Conservation (phyloP, 1,140 invertebrate species). For the Cylas formicarius region DNA sequence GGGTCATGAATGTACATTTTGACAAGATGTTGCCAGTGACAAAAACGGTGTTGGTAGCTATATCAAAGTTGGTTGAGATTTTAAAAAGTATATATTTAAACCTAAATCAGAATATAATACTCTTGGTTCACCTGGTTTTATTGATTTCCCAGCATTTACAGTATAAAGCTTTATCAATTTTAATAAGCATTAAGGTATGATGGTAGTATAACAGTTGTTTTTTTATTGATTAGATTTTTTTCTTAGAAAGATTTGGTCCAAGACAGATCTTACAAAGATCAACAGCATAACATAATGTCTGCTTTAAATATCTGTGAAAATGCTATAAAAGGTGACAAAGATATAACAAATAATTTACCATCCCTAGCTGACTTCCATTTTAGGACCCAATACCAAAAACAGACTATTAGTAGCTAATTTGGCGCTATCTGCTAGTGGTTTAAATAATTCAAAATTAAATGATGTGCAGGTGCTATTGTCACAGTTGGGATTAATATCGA, state of each 20-base stretch:
- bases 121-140: slow-evolving; percentile 52
- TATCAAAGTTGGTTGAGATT: slow-evolving; percentile 77
- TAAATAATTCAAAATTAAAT: slow-evolving; percentile 47
- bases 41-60: slow-evolving; percentile 62
- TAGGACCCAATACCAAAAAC: slow-evolving; percentile 56
- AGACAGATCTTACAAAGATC: slow-evolving; percentile 56
- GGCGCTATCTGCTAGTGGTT: slow-evolving; percentile 56
- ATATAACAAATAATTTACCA: not conserved
- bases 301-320: slow-evolving; percentile 66
- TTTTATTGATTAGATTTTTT: slow-evolving; percentile 14
- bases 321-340: slow-evolving; percentile 50
- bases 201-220: slow-evolving; percentile 3
- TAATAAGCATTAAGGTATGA: slow-evolving; percentile 51
- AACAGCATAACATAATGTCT: slow-evolving; percentile 60
- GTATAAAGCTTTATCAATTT: slow-evolving; percentile 55
- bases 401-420: slow-evolving; percentile 58
- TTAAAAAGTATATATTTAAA: slow-evolving; percentile 68
- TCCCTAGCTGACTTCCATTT: slow-evolving; percentile 15
- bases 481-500: slow-evolving; percentile 56
- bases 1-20: slow-evolving; percentile 76
- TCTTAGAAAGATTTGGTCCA: slow-evolving; percentile 45
- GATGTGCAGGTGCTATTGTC: slow-evolving; percentile 51
- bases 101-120: slow-evolving; percentile 52
- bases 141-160: slow-evolving; percentile 64
- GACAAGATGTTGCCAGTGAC: slow-evolving; percentile 67